phyloP scores from a whole-genome alignment of 2,888 invertebrate genomes.

The Linnaemya vulpina region DNA sequence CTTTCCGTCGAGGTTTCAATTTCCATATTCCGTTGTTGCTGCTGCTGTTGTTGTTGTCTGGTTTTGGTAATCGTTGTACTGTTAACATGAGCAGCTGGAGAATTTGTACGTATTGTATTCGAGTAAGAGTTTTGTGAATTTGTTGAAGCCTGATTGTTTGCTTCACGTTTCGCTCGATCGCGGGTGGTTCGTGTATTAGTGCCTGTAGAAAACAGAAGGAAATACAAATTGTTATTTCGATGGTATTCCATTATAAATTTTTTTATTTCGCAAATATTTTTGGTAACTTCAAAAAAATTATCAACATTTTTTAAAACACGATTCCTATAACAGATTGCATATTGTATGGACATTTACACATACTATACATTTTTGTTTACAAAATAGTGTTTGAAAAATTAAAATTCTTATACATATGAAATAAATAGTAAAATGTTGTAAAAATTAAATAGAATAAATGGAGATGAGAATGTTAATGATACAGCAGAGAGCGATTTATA shows the following conservation, averaged over 20 bases:
- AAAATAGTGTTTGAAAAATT: slow-evolving; percentile 3
- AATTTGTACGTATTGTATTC: slow-evolving; percentile 70
- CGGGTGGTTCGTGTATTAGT: slow-evolving; percentile 82
- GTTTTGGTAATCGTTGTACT: slow-evolving; percentile 66
- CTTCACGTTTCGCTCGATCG: slow-evolving; percentile 83
- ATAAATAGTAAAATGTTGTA: not conserved
- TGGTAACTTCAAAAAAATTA: no score
- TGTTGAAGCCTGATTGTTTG: slow-evolving; percentile 76
- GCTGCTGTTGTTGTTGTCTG: slow-evolving; percentile 75
- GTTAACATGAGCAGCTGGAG: slow-evolving; percentile 71
- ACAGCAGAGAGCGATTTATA: slow-evolving; percentile 40
- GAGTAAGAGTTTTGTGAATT: slow-evolving; percentile 75
- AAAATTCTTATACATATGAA: slow-evolving; percentile 3
- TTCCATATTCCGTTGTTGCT: slow-evolving; percentile 76
- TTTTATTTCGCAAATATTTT: not conserved
- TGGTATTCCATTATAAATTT: not conserved
- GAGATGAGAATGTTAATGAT: slow-evolving; percentile 38
- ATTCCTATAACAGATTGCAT: no score
- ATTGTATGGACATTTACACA: no score
- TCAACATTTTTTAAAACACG: no score
- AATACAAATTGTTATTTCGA: not conserved
- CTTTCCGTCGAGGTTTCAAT: slow-evolving; percentile 80
- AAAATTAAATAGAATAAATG: slow-evolving; percentile 13
- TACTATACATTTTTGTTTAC: not conserved
- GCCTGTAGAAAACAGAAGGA: slow-evolving; percentile 60